phyloP scores from a whole-genome alignment of 2,113 vertebrate species.

The Cyprinus carpio region DNA sequence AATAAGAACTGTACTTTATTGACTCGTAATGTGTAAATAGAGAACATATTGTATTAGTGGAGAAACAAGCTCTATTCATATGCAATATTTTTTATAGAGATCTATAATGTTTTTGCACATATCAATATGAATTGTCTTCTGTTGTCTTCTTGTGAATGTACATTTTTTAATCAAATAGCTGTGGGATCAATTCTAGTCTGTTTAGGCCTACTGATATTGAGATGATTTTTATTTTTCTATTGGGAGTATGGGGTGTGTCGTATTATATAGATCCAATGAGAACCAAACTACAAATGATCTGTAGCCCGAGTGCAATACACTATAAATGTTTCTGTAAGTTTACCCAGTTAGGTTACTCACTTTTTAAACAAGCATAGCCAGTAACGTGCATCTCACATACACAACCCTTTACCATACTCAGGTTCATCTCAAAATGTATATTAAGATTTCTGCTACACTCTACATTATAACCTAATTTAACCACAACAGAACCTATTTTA shows the following conservation, averaged over 20 bases:
- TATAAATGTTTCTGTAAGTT: constrained; percentile 68
- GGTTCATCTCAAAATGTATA: constrained; percentile 59
- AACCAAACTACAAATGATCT: constrained; percentile 80
- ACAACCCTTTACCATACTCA: constrained; percentile 50
- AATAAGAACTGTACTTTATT: constrained; percentile 82
- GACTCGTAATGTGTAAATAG: constrained; percentile 80
- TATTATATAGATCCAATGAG: constrained; percentile 73
- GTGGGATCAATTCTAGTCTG: constrained; percentile 62
- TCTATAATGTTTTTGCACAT: constrained; percentile 83
- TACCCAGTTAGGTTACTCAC: constrained; percentile 56
- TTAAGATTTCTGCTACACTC: constrained; percentile 31
- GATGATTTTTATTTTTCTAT: constrained; percentile 74
- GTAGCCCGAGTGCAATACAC: constrained; percentile 87
- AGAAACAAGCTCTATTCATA: constrained; percentile 80
- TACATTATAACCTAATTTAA: constrained; percentile 15
- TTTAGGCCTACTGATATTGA: constrained; percentile 63
- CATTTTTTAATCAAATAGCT: constrained; percentile 63
- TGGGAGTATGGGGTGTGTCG: constrained; percentile 64
- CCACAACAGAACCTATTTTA: constrained; percentile 1
- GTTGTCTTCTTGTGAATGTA: constrained; percentile 79
- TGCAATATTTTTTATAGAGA: constrained; percentile 86
- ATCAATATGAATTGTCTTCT: constrained; percentile 78
- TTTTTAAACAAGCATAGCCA: constrained; percentile 43
- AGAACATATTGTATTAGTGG: constrained; percentile 83
- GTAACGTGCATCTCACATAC: constrained; percentile 51